phyloP scores from a whole-genome alignment of 2,113 vertebrate genomes.

The Cyrtonyx montezumae region DNA sequence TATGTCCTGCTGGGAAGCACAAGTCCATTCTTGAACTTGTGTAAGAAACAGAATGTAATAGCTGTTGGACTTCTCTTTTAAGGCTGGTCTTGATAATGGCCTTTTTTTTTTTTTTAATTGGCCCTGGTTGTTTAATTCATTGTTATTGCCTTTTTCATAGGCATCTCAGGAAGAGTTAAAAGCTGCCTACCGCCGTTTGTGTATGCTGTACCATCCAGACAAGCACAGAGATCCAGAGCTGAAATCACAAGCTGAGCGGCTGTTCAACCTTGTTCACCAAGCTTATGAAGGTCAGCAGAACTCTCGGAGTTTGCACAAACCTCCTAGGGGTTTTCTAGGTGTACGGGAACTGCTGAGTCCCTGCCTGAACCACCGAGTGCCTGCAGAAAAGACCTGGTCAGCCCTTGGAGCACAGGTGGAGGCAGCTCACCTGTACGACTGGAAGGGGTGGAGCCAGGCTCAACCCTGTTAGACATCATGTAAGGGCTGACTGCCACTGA shows the following conservation, averaged over 20 bases:
- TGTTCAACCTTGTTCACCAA: slow-evolving; percentile 96
- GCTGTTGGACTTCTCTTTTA: not conserved
- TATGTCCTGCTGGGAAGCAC: not conserved
- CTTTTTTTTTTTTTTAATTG: not conserved
- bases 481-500: no score
- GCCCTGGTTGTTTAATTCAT: not conserved
- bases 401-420: no score
- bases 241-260: slow-evolving; percentile 90
- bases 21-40: not conserved
- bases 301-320: not conserved
- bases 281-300: slow-evolving; percentile 92
- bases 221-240: slow-evolving; percentile 97
- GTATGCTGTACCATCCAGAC: slow-evolving; percentile 98
- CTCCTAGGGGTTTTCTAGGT: not conserved
- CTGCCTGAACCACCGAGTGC: no score
- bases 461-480: no score
- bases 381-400: no score
- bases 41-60: not conserved
- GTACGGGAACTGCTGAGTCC: no score
- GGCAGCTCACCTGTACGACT: no score
- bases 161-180: slow-evolving; percentile 96
- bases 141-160: slow-evolving; percentile 71
- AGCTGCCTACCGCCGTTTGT: slow-evolving; percentile 92
- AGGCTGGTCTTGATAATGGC: not conserved
- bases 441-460: no score